These are phyloP conservation scores for Corynorhinus townsendii DNA, from an alignment of 2,113 vertebrate species.

Conservation along the genomic window DNA sequence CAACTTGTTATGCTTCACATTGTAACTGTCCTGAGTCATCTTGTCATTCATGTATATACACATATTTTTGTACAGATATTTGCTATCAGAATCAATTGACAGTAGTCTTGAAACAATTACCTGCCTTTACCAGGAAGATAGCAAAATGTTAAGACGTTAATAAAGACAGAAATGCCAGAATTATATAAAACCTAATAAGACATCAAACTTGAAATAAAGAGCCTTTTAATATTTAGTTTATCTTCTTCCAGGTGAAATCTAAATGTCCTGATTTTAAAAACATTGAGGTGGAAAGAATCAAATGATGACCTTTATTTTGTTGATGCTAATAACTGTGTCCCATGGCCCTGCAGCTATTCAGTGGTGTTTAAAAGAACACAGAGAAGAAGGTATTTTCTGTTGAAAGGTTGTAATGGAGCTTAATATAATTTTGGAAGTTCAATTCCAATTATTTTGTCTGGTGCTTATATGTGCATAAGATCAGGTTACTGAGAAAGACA, in stretches of 20 bases:
- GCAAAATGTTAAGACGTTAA: background rate
- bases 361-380: background rate
- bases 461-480: background rate
- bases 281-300: background rate
- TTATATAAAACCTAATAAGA: conserved; percentile 11
- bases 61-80: background rate
- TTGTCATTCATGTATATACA: background rate
- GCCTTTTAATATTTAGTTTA: background rate
- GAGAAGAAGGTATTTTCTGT: conserved; percentile 11
- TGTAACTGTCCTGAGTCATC: background rate
- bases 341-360: background rate
- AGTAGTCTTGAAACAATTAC: background rate
- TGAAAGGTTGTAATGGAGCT: conserved; percentile 31
- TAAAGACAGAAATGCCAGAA: background rate
- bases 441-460: conserved; percentile 22
- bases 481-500: conserved; percentile 45
- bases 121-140: background rate
- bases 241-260: conserved; percentile 1
- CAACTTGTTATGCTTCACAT: background rate
- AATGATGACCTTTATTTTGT: background rate
- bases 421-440: conserved; percentile 35
- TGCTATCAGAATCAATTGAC: background rate
- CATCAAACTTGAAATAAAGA: background rate
- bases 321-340: background rate
- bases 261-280: background rate